Percentiles rank a stretch among this genome's conserved stretches.
These are phyloP conservation scores for Neolamprologus modestus DNA, from an alignment of 2,113 vertebrate genomes.

Conservation along the genomic window DNA sequence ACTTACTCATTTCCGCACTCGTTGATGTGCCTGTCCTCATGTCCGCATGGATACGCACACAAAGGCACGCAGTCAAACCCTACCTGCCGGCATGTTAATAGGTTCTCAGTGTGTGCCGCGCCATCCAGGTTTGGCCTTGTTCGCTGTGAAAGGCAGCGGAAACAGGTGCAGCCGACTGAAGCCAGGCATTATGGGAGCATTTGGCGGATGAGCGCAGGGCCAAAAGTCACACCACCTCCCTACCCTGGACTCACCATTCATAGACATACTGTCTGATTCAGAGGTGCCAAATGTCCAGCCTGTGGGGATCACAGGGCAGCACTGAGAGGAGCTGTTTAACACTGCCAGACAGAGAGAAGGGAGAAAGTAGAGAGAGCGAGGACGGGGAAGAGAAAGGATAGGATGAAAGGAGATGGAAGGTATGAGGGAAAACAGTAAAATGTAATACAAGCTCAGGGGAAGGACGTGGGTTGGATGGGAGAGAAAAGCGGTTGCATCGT, in stretches of 20 bases:
- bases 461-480: background rate
- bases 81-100: conserved; percentile 29
- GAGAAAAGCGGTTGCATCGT: background rate
- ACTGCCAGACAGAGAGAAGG: background rate
- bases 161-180: background rate
- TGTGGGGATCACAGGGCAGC: background rate
- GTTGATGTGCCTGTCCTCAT: background rate
- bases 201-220: background rate
- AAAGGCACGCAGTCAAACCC: background rate
- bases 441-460: background rate
- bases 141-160: background rate
- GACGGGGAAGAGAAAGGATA: background rate
- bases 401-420: background rate
- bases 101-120: conserved; percentile 7
- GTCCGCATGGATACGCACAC: background rate
- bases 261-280: conserved; percentile 32
- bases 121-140: background rate
- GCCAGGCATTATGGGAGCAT: conserved; percentile 18
- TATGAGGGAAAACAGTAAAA: background rate
- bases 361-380: background rate
- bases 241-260: background rate
- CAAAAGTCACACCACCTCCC: background rate
- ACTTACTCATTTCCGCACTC: background rate
- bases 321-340: background rate
- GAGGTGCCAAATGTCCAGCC: conserved; percentile 40